Conservation (phyloP, 2,113 vertebrate genomes). For the Callopanchax toddi region DNA sequence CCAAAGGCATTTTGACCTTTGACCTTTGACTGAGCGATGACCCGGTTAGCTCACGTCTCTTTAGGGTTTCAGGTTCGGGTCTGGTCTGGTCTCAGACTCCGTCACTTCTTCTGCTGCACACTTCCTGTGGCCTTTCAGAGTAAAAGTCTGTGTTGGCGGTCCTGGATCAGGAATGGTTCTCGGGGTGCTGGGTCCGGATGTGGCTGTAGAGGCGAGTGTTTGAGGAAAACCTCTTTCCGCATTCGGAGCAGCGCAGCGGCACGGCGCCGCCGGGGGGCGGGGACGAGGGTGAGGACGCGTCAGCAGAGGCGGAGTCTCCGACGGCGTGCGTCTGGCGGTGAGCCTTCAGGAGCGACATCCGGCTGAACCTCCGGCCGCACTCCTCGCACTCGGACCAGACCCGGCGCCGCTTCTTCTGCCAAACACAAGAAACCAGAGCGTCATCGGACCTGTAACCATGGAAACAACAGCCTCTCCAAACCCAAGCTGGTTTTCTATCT, state of each 20-base stretch:
- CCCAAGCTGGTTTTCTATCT: no score
- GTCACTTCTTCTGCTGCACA: constrained; percentile 1
- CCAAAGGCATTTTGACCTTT: no score
- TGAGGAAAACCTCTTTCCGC: constrained; percentile 76
- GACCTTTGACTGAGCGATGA: no score
- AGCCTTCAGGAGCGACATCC: constrained; percentile 74
- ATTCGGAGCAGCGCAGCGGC: constrained; percentile 47
- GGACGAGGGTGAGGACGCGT: constrained; percentile 5
- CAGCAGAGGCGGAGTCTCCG: background rate
- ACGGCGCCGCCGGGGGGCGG: background rate
- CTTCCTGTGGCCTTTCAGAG: constrained; percentile 13
- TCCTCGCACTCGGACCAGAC: constrained; percentile 75
- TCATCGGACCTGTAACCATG: background rate
- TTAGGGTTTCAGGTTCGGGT: no score
- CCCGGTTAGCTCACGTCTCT: no score
- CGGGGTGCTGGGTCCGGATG: constrained; percentile 60
- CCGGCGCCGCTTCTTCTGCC: constrained; percentile 65
- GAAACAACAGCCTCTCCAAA: background rate
- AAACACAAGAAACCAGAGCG: background rate
- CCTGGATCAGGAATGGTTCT: constrained; percentile 44
- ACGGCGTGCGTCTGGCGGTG: constrained; percentile 73
- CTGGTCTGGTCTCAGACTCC: no score
- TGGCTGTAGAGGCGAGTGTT: constrained; percentile 69
- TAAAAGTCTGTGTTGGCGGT: background rate
- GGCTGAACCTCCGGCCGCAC: constrained; percentile 78